Percentiles rank a stretch among this genome's conserved stretches.
Conservation (phyloP, 1,140 invertebrate species). For the Fopius arisanus region DNA sequence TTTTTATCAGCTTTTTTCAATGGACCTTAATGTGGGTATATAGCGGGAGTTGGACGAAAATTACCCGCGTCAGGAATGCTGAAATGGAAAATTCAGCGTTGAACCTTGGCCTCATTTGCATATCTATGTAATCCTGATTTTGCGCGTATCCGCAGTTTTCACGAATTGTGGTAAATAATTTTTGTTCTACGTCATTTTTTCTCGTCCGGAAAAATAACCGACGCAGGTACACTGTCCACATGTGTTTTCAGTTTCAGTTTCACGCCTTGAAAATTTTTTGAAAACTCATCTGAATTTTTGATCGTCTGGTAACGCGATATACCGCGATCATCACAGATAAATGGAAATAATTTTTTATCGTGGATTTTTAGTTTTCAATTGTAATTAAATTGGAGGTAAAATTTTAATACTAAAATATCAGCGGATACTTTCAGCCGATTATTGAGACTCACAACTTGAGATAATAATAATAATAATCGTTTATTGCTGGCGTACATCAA, state of each 20-base stretch:
- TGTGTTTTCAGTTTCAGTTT: neutral
- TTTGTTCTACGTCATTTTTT: neutral
- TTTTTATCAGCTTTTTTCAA: too few species aligned
- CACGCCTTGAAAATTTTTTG: neutral
- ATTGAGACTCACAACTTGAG: too few species aligned
- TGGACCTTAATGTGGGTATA: neutral
- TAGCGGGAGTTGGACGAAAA: neutral
- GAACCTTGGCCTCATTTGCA: constrained; percentile 5
- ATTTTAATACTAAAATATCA: too few species aligned
- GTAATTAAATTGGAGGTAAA: too few species aligned
- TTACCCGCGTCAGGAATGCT: constrained; percentile 14
- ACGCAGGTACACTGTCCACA: neutral
- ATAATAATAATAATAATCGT: too few species aligned
- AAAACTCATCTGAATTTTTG: too few species aligned
- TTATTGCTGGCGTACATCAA: too few species aligned
- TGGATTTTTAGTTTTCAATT: too few species aligned
- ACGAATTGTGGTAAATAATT: neutral
- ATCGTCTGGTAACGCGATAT: too few species aligned
- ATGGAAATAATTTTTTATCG: too few species aligned
- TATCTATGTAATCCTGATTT: constrained; percentile 27
- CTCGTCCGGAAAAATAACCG: neutral
- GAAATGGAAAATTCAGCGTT: constrained; percentile 21
- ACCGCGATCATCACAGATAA: too few species aligned
- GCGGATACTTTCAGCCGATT: too few species aligned
- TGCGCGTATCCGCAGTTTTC: neutral